Evolutionary conservation across 2,113 vertebrate species (phyloP), one percentile per base, ranked within the genome.

Genomic region (Nerophis lumbriciformis): DNA sequence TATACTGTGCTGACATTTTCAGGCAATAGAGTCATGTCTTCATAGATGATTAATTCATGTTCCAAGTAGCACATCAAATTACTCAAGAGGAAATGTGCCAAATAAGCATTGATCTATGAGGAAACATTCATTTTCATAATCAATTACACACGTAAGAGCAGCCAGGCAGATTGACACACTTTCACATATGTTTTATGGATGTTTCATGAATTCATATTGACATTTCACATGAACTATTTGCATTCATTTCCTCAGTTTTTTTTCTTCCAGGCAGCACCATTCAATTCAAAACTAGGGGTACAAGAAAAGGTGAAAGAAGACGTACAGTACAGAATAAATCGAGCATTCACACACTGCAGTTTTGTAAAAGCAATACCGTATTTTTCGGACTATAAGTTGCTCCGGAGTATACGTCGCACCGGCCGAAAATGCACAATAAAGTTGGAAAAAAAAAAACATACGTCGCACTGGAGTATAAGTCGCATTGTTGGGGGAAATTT

Each of bases 81-180:
- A 59, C 39, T 64, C 28, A 13, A 72, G 48, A 54, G 66, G 38
- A 64, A 61, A 76, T 61, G 42, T 69, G 42, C 14, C 9, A 4
- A 45, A 48, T 45, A 50, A 52, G 19, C 67, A 75, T 68, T 70
- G 71, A 70, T 69, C 56, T 63, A 49, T 1, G 37, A 73, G 61
- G 47, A 63, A 51, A 5, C 55, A 61, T 64, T 50, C 4, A 14
- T 63, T 78, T 76, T 57, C 44, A 59, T 65, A 62, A 69, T n/a
- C 42, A 60, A 54, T 6, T 12, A 4, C 45, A 16, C 47, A 61
- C 42, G 38, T 16, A 47, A 3, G 13, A 15, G 28, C 39, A 52
- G 45, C 16, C n/a, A 28, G 28, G 37, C 16, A 59, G 42, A 10
- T 5, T 21, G 39, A 71, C 59, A 66, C 21, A 14, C 14, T 53